Base-by-base conservation (phyloP, 2,113 vertebrate genomes). In the Uropsilus gracilis region DNA sequence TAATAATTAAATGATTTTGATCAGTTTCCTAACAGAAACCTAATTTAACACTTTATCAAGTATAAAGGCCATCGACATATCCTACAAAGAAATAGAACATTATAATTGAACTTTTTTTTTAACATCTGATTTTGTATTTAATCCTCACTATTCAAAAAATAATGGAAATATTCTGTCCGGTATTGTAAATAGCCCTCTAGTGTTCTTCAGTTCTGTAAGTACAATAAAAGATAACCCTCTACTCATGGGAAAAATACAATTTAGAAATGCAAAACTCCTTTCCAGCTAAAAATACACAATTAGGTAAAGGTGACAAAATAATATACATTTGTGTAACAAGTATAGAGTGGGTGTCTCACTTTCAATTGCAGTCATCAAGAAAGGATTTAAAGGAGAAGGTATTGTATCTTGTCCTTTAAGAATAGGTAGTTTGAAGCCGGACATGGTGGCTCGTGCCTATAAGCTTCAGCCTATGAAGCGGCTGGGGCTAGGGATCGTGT, bases 351-450 rank as follows among this genome's bases (percentile, higher is more conserved):
- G 59, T n/a, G 39, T 73, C 26, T 81, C 72, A 61, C 22, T 87
- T 82, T 39, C 6, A 30, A 3, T 18, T 90, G 26, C 30, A 63
- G 6, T 72, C 71, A 85, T 61, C 57, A 81, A n/a, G 37, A 63
- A 78, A 86, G 66, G 32, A 32, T 86, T 83, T 89, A 68, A 68
- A 82, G 57, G 71, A 37, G 4, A 66, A 32, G 39, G 50, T 39
- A 30, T 89, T 89, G 39, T 73, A 42, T 78, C 11, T 61, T 46
- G 26, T 71, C 53, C 44, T 89, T 92, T 92, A 16, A 92, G 80
- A 42, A 64, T 30, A 94, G 32, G 11, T 89, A 71, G 28, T 78
- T 64, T 57, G 26, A n/a, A n/a, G n/a, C n/a, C n/a, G n/a, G n/a
- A n/a, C n/a, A n/a, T n/a, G n/a, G n/a, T n/a, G n/a, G n/a, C n/a